Evolutionary conservation across 2,113 vertebrate species (phyloP).

Genomic region (Carassius auratus): DNA sequence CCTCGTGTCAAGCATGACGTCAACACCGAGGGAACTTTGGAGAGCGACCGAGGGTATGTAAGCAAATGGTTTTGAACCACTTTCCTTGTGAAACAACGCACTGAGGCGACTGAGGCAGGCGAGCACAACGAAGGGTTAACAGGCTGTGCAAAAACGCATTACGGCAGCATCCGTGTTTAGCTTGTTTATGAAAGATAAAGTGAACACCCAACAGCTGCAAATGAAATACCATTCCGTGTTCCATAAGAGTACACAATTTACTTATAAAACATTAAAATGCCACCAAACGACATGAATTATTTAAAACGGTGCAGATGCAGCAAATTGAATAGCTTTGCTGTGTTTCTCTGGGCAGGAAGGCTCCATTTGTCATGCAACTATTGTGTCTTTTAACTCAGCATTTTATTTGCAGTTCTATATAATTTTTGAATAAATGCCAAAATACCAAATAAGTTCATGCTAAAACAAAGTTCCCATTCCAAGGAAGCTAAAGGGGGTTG

Average conservation of each 20-base stretch:
- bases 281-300: conserved; percentile 84
- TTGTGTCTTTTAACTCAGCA: conserved; percentile 43
- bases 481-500: conserved; percentile 32
- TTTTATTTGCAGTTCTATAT: background rate
- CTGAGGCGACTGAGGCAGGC: conserved; percentile 34
- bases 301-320: conserved; percentile 85
- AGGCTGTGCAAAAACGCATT: conserved; percentile 55
- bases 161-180: conserved; percentile 46
- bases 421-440: background rate
- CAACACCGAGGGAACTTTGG: background rate
- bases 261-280: conserved; percentile 89
- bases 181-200: conserved; percentile 64
- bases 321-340: conserved; percentile 84
- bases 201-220: conserved; percentile 56
- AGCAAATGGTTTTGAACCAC: background rate
- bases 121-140: conserved; percentile 58
- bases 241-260: conserved; percentile 74
- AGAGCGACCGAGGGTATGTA: background rate
- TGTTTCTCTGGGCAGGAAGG: conserved; percentile 86
- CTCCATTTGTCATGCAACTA: conserved; percentile 50
- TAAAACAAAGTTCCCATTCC: too few relatives aligned
- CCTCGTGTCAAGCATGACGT: conserved; percentile 12
- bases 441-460: background rate
- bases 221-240: conserved; percentile 53
- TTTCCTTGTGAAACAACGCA: background rate